phyloP scores from a whole-genome alignment of 2,888 invertebrate species.

The Mesopsocus fuscifrons region DNA sequence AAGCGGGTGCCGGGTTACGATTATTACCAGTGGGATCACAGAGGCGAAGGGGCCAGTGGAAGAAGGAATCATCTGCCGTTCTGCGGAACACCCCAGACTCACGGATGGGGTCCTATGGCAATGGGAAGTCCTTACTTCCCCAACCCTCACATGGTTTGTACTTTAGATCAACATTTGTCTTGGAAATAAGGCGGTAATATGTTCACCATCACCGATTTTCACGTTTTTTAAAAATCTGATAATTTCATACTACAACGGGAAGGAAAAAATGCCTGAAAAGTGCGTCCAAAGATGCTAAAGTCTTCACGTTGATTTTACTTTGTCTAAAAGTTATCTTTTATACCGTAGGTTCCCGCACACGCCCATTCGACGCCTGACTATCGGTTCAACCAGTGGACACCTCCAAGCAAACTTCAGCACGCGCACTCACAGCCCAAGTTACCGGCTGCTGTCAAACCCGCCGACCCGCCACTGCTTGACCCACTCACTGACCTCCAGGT shows the following conservation, averaged over 20 bases:
- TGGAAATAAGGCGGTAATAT: no score
- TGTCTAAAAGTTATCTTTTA: not conserved
- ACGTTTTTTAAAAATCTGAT: no score
- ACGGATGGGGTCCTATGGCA: not conserved
- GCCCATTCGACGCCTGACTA: not conserved
- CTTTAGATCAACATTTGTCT: no score
- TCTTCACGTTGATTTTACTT: no score
- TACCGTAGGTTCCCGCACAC: not conserved
- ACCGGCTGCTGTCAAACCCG: not conserved
- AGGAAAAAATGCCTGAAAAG: not conserved
- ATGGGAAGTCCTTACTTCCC: constrained; percentile 2
- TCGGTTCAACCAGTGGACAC: not conserved
- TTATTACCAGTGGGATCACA: not conserved
- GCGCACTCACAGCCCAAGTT: not conserved
- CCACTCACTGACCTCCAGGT: no score
- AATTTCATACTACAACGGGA: no score
- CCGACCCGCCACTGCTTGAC: no score
- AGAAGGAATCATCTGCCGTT: not conserved
- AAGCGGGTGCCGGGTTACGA: not conserved
- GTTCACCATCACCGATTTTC: no score
- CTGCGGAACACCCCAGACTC: not conserved
- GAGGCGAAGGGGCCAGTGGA: not conserved
- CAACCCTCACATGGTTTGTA: not conserved
- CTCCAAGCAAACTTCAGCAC: not conserved
- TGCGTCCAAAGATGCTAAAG: no score